Conservation (phyloP, 2,113 vertebrate species). For the Panthera tigris region DNA sequence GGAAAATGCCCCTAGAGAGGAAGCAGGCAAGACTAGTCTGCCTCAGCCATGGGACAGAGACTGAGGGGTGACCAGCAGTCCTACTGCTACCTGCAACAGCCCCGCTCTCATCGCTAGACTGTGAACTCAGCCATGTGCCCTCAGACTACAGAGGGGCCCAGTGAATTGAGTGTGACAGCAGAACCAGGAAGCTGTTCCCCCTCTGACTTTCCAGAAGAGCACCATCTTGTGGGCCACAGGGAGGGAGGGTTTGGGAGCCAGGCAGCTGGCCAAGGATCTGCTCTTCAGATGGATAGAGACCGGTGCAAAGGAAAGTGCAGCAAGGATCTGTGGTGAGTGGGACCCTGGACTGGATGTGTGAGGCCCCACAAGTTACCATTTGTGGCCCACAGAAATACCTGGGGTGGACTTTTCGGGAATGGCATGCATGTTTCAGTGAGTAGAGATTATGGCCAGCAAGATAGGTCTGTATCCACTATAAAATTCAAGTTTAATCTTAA, state of each 20-base stretch:
- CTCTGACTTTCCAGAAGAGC: background rate
- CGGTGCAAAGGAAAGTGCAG: background rate
- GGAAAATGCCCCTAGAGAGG: background rate
- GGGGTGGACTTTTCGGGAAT: background rate
- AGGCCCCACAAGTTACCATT: background rate
- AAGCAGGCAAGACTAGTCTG: background rate
- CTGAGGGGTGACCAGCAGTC: background rate
- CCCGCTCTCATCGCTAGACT: fast-evolving
- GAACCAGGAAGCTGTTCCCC: background rate
- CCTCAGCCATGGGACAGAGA: background rate
- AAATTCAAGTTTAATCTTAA: background rate
- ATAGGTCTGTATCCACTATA: background rate
- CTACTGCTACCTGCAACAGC: background rate
- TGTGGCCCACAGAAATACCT: background rate
- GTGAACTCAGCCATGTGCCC: background rate
- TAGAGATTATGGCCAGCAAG: background rate
- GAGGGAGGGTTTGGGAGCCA: background rate
- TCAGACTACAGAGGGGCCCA: too few species aligned
- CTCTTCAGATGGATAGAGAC: background rate
- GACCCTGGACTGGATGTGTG: background rate
- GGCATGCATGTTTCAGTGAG: background rate
- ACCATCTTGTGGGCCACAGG: background rate
- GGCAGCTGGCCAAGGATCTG: background rate
- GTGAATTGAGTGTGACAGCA: background rate
- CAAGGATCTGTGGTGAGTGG: background rate